Evolutionary conservation across 37 sponge, comb jelly and placozoan genomes (phyloP), one percentile per base, ranked within the genome.

Genomic region (Sycon ciliatum): DNA sequence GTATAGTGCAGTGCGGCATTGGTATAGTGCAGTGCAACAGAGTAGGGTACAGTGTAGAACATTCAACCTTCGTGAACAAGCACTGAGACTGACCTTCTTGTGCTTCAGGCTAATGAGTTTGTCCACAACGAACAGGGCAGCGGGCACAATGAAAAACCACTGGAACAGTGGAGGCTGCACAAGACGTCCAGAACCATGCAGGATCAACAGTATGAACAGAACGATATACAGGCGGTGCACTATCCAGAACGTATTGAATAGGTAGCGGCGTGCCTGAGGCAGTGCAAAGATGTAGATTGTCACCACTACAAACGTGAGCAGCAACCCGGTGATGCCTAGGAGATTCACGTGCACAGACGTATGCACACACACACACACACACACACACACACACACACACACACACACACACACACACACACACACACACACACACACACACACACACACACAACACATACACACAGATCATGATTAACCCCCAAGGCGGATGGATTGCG

Each of bases 151-250:
- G 73, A 95, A 81, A 89, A 86, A 95, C 78, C 80, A 84, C 26
- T 92, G 86, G 78, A 95, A 95, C 57, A 90, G 77, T 16, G 96
- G 96, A 69, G 87, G 89, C 63, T 94, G 94, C 16, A 95, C 91
- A 31, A 95, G 87, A 64, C 95, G 85, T 1, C 88, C 96, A 53
- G 85, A 79, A 1, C 96, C 96, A 49, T 95, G 96, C 36, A 95
- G 82, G 52, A 95, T 79, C 78, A 83, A 84, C 67, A 95, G 89
- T 40, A 87, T 73, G 81, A 87, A 87, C 81, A 90, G 87, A 22
- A 85, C 66, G 31, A 80, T 56, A 72, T 95, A 95, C 65, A 75
- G 78, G 65, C 87, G 84, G 34, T 95, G 96, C 57, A 91, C 90
- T 67, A 79, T 56, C 96, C 96, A 95, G 84, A 95, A 95, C 61